Percentiles rank a stretch among this genome's conserved stretches.
These are phyloP conservation scores for Heliconius sara DNA, from an alignment of 2,888 invertebrate genomes.

Conservation along the genomic window DNA sequence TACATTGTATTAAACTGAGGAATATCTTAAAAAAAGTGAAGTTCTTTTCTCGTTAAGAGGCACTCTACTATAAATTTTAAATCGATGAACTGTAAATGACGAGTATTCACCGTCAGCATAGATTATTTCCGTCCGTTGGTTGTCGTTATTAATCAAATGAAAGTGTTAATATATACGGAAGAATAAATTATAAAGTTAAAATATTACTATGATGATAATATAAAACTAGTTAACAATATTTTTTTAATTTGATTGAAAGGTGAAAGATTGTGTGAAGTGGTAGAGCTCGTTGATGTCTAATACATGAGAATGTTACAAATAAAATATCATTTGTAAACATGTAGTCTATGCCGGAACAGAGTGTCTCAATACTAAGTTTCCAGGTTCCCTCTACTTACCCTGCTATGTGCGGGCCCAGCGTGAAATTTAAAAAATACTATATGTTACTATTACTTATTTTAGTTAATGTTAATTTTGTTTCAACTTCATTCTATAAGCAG, in stretches of 20 bases:
- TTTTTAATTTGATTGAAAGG: background rate
- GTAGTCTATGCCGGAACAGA: too few species aligned
- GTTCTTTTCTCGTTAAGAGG: background rate
- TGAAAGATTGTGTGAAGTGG: background rate
- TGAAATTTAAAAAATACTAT: background rate
- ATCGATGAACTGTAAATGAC: conserved; percentile 33
- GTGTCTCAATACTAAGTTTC: too few species aligned
- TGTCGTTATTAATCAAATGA: conserved; percentile 24
- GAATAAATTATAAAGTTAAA: conserved; percentile 4
- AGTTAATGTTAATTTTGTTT: background rate
- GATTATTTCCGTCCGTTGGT: conserved; percentile 23
- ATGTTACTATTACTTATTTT: background rate
- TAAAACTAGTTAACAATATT: background rate
- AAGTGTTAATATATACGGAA: conserved; percentile 18
- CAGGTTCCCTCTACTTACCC: too few species aligned
- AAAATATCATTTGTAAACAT: background rate
- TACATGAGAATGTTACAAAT: conserved; percentile 40
- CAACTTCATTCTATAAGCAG: background rate
- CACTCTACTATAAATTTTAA: conserved; percentile 23
- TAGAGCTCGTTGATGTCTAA: conserved; percentile 50
- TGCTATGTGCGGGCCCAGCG: too few species aligned
- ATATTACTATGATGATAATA: background rate
- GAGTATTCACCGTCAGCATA: conserved; percentile 26
- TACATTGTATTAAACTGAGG: background rate
- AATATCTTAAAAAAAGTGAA: background rate